These are phyloP conservation scores for Apodemia duryi DNA, from an alignment of 2,888 invertebrate genomes.

Conservation along the genomic window DNA sequence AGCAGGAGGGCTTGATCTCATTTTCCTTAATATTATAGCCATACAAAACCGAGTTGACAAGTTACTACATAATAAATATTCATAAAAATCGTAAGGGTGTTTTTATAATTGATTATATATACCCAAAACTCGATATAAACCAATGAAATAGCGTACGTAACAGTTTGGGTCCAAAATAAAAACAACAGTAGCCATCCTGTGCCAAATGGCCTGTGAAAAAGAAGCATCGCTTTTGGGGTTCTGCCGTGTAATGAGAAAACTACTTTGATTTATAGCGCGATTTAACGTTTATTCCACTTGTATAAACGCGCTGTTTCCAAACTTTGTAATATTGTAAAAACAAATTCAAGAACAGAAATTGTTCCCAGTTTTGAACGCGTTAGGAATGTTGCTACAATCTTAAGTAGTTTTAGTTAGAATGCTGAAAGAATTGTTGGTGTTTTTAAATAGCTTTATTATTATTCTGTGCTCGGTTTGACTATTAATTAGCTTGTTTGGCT, in stretches of 20 bases:
- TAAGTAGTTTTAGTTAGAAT: background rate
- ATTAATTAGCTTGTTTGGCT: too few species aligned
- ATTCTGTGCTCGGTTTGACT: background rate
- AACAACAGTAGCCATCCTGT: constrained; percentile 49
- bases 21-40: too few species aligned
- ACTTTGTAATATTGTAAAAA: constrained; percentile 18
- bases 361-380: constrained; percentile 11
- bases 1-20: too few species aligned
- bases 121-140: constrained; percentile 46
- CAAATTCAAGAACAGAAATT: constrained; percentile 1
- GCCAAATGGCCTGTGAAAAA: constrained; percentile 62
- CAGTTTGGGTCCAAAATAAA: constrained; percentile 46
- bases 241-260: constrained; percentile 27
- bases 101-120: constrained; percentile 34
- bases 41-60: too few species aligned
- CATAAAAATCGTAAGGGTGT: constrained; percentile 4
- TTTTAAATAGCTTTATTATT: background rate
- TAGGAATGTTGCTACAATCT: constrained; percentile 12
- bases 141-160: constrained; percentile 50
- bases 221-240: constrained; percentile 45
- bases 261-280: constrained; percentile 23
- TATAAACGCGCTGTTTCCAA: constrained; percentile 10
- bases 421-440: background rate
- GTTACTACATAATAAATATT: background rate
- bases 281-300: constrained; percentile 19